These are phyloP conservation scores for Macquaria australasica DNA, from an alignment of 2,113 vertebrate species.

Conservation along the genomic window DNA sequence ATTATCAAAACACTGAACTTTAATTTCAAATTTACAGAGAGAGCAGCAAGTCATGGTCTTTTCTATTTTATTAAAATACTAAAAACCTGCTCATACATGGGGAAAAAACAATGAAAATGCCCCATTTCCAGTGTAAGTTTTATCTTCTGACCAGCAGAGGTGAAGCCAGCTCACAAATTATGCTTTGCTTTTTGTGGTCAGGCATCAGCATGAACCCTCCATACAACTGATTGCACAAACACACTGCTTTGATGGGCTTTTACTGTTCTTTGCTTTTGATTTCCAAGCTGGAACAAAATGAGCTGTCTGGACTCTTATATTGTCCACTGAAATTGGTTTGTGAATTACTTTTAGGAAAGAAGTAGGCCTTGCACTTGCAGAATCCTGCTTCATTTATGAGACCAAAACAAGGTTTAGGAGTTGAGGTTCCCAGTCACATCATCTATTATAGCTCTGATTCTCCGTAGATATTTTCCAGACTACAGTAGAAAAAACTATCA, in stretches of 20 bases:
- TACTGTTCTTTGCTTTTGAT: constrained; percentile 14
- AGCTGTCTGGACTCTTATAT: not conserved
- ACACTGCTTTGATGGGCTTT: not conserved
- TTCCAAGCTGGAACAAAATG: constrained; percentile 2
- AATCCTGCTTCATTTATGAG: constrained; percentile 5
- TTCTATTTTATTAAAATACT: not conserved
- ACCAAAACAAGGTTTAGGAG: not conserved
- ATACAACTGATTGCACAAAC: not conserved
- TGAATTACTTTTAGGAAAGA: not conserved
- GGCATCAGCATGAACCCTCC: not conserved
- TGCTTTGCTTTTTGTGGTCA: not conserved
- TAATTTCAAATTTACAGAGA: not conserved
- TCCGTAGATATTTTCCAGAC: constrained; percentile 8
- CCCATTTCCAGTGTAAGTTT: not conserved
- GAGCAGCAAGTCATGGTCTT: not conserved
- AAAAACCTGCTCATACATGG: not conserved
- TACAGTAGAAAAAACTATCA: not conserved
- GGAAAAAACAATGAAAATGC: not conserved
- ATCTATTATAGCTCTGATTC: not conserved
- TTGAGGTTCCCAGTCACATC: not conserved
- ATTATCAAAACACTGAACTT: constrained; percentile 3
- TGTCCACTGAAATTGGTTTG: not conserved
- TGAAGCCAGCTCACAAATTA: not conserved
- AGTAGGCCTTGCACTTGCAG: not conserved
- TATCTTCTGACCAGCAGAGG: not conserved